Evolutionary conservation across 2,113 vertebrate genomes (phyloP).

Genomic region (Erythrocercus mccallii): DNA sequence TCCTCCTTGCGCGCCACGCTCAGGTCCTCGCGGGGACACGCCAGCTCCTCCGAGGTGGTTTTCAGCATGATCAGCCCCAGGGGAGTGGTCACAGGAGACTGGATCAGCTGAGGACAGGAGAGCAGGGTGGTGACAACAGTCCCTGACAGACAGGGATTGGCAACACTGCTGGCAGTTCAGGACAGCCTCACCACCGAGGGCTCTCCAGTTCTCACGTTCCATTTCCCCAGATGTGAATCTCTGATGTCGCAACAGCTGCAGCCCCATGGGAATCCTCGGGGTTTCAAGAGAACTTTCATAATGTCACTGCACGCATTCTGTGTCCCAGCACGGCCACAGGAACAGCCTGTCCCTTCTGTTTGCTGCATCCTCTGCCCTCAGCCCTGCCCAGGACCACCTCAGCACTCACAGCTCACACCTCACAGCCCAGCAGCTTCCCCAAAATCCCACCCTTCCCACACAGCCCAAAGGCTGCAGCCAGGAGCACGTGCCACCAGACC

Average conservation of each 20-base stretch:
- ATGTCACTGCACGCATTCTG: neutral
- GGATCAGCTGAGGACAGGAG: slow-evolving; percentile 81
- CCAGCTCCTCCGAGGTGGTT: slow-evolving; percentile 95
- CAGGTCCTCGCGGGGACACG: slow-evolving; percentile 94
- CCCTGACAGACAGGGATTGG: neutral
- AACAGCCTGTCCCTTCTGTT: neutral
- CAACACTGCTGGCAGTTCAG: neutral
- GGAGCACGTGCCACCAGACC: neutral
- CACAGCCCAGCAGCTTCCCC: neutral
- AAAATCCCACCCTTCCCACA: neutral
- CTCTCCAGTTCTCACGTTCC: accelerated
- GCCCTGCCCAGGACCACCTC: neutral
- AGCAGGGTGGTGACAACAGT: accelerated
- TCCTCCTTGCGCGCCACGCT: slow-evolving; percentile 94
- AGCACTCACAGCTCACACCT: neutral
- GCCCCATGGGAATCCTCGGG: neutral
- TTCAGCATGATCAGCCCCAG: slow-evolving; percentile 95
- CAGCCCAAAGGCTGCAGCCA: neutral
- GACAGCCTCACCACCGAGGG: too few relatives aligned
- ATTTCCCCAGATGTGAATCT: neutral
- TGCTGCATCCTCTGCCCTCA: neutral
- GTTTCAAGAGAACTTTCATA: neutral
- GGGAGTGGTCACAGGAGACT: slow-evolving; percentile 87
- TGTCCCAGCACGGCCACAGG: neutral
- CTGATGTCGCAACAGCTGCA: neutral